phyloP scores from a whole-genome alignment of 2,797 vertebrate species.

The Manis pentadactyla region DNA sequence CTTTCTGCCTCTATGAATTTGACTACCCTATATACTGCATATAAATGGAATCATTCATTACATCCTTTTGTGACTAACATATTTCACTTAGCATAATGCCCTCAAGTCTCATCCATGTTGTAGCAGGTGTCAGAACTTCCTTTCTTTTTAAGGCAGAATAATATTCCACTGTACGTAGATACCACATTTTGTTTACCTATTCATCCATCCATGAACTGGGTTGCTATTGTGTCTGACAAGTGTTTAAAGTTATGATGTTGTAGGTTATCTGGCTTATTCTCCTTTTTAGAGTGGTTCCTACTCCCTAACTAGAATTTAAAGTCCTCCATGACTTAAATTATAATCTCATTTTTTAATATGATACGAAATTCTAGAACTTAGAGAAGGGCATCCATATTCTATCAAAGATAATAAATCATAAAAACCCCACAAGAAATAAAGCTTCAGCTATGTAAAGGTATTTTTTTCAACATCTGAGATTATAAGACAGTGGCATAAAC shows the following conservation, averaged over 20 bases:
- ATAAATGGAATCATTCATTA: background rate
- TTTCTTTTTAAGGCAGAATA: background rate
- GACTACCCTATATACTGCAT: background rate
- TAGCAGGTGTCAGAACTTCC: background rate
- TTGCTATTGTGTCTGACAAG: background rate
- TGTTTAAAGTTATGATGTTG: background rate
- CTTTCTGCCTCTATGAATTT: background rate
- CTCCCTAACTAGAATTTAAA: background rate
- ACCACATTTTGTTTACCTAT: background rate
- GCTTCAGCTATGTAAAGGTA: background rate
- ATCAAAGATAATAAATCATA: background rate
- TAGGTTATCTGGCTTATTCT: background rate
- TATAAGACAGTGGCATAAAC: background rate
- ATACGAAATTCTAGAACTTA: background rate
- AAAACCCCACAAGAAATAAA: background rate
- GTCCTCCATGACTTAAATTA: background rate
- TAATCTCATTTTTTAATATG: background rate
- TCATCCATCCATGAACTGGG: background rate
- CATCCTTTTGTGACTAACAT: background rate
- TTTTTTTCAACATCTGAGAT: background rate
- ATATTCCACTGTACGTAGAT: background rate
- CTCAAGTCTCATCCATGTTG: background rate
- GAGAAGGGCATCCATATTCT: background rate
- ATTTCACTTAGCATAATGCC: background rate
- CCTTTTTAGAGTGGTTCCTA: background rate